Evolutionary conservation across 1,140 invertebrate genomes (phyloP), one percentile per base, ranked within the genome.

Genomic region (Drosophila sproati): DNA sequence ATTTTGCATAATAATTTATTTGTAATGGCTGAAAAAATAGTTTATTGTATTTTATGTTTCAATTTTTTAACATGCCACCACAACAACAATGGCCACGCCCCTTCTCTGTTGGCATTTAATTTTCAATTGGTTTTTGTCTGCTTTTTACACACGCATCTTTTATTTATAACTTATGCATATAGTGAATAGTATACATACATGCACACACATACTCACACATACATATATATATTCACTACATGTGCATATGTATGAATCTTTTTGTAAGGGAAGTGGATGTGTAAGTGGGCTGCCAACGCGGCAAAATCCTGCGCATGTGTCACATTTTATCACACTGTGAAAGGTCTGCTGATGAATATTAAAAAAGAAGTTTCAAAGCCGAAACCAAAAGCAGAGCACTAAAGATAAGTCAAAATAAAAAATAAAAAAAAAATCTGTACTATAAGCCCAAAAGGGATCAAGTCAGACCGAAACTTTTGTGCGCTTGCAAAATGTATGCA

Each of bases 1-100:
- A 89, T 89, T 89, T 81, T 85, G 80, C 85, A 89, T 89, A 89
- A 88, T 89, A 89, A 89, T 89, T 89, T 89, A 89, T 89, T 89
- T 89, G 83, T 72, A 29, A 55, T 70, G 77, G 56, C 64, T 68
- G 78, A 73, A 85, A 71, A 82, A 79, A 76, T 77, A 74, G 63
- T 77, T 80, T 69, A 80, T 77, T 79, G 69, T 73, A 79, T 82
- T 87, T 87, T 87, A 87, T 87, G 83, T 87, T 87, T 87, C 73
- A 88, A 87, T 87, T 83, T 89, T 88, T 83, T 74, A 83, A 64
- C 83, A 82, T 31, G 51, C 50, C 34, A 51, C 43, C 64, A 45
- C 62, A 50, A 60, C 77, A 82, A 83, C 83, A 88, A 88, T 82
- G 69, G 56, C 60, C 76, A 79, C 60, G 79, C 82, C 79, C 61